Conservation (phyloP, 1,140 invertebrate genomes). For the Drosophila seguyi region DNA sequence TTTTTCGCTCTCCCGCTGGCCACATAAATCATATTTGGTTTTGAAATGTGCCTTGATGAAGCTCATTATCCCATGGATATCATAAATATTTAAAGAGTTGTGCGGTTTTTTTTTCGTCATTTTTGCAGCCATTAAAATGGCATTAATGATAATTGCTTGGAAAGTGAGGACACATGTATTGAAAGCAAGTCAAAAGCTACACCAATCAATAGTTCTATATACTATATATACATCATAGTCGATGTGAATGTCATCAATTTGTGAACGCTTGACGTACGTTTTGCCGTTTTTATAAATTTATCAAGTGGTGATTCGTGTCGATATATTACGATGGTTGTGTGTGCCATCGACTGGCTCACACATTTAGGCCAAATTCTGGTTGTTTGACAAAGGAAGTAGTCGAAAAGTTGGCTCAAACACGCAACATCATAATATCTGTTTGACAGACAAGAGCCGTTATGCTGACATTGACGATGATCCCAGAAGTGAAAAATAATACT, state of each 20-base stretch:
- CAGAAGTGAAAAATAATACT: slow-evolving; percentile 38
- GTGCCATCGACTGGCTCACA: slow-evolving; percentile 20
- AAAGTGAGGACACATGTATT: slow-evolving; percentile 40
- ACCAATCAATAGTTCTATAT: slow-evolving; percentile 39
- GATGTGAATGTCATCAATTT: slow-evolving; percentile 44
- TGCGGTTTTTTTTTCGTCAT: slow-evolving; percentile 1
- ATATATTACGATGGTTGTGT: slow-evolving; percentile 5
- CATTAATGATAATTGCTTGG: slow-evolving; percentile 51
- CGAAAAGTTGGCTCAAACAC: slow-evolving; percentile 35
- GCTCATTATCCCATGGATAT: slow-evolving; percentile 5
- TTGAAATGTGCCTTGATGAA: slow-evolving; percentile 39
- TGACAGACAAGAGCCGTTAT: slow-evolving; percentile 41
- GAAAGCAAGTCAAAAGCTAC: slow-evolving; percentile 35
- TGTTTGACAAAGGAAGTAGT: slow-evolving; percentile 21
- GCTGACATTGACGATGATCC: slow-evolving; percentile 35
- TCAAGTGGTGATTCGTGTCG: slow-evolving; percentile 24
- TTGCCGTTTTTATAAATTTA: slow-evolving; percentile 39
- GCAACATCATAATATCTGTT: slow-evolving; percentile 50
- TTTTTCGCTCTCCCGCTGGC: not conserved
- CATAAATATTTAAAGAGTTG: slow-evolving; percentile 42
- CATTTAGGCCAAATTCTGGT: slow-evolving; percentile 38
- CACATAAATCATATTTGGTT: slow-evolving; percentile 35
- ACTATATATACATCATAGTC: slow-evolving; percentile 4
- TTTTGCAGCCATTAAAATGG: slow-evolving; percentile 45
- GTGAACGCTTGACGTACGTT: slow-evolving; percentile 41